These are phyloP conservation scores for Nycticryphes semicollaris DNA, from an alignment of 2,113 vertebrate species.

Conservation along the genomic window DNA sequence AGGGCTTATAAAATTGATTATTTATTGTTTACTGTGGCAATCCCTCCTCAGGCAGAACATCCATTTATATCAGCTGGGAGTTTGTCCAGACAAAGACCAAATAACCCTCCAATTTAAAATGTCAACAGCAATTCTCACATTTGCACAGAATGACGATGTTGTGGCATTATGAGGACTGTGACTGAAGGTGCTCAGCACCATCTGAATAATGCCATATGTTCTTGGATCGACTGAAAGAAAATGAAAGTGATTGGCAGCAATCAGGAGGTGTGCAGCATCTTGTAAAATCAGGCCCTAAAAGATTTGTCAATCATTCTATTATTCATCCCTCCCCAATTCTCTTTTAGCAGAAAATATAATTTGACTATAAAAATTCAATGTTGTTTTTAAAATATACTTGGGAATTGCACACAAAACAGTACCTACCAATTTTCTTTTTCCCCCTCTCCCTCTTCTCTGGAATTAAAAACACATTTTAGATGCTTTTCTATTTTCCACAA, in stretches of 20 bases:
- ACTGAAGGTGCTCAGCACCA: constrained; percentile 66
- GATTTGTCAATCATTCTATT: constrained; percentile 71
- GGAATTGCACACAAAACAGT: constrained; percentile 61
- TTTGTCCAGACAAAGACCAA: constrained; percentile 57
- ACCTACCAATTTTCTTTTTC: background rate
- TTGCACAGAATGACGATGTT: constrained; percentile 49
- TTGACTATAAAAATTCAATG: constrained; percentile 69
- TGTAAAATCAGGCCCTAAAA: constrained; percentile 66
- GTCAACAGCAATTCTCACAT: constrained; percentile 64
- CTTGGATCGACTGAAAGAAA: constrained; percentile 44
- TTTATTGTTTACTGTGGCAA: constrained; percentile 11
- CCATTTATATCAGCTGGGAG: constrained; percentile 14
- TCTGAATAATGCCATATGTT: constrained; percentile 70
- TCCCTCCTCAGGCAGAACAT: background rate
- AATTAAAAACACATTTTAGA: background rate
- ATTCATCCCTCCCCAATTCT: constrained; percentile 28
- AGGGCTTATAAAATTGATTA: background rate
- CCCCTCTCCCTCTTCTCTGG: background rate
- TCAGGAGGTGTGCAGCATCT: constrained; percentile 65
- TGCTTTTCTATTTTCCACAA: background rate
- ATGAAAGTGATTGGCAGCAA: constrained; percentile 65
- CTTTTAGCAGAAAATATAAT: constrained; percentile 61
- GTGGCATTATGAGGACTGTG: constrained; percentile 54
- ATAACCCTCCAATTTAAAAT: constrained; percentile 56
- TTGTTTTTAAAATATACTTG: constrained; percentile 60